These are phyloP conservation scores for Oryctolagus cuniculus DNA, from an alignment of 2,113 vertebrate species.

Conservation along the genomic window mOryCun1.1 NC_091442.1:73332501-73333000, in stretches of 20 bases:
- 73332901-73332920: background rate
- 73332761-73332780: constrained; percentile 11
- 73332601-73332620: background rate
- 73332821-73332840: constrained; percentile 37
- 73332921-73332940: background rate
- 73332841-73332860: constrained; percentile 4
- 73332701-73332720: background rate
- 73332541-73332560: constrained; percentile 28
- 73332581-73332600: constrained; percentile 36
- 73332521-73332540: constrained; percentile 46
- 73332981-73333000: constrained; percentile 6
- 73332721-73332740: constrained; percentile 2
- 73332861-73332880: background rate
- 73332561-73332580: background rate
- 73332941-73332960: constrained; percentile 13
- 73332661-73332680: constrained; percentile 23
- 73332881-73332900: background rate
- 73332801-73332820: constrained; percentile 38
- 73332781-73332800: background rate
- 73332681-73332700: background rate
- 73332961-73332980: background rate
- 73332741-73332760: constrained; percentile 26
- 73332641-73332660: constrained; percentile 20
- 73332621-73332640: background rate
- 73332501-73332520: background rate